Percentiles rank a stretch among this genome's conserved stretches.
Evolutionary conservation across 2,888 invertebrate genomes (phyloP).

Genomic region (Frankliniella intonsa): DNA sequence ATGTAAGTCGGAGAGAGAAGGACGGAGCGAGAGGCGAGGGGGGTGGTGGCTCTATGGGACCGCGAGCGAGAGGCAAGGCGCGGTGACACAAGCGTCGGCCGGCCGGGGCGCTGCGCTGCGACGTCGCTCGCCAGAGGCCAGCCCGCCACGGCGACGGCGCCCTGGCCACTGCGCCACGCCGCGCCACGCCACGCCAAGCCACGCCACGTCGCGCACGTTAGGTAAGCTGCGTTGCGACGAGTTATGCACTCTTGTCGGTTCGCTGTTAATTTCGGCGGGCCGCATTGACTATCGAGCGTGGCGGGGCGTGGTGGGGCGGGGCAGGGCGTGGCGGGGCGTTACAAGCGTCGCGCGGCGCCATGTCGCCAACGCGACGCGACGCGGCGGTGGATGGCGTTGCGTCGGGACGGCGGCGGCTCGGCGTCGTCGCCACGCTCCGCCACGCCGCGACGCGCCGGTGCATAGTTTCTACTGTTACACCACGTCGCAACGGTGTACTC

Average conservation of each 20-base stretch:
- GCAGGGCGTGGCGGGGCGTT: background rate
- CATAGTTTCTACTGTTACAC: conserved; percentile 10
- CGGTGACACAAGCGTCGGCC: background rate
- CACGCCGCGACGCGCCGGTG: background rate
- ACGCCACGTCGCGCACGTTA: background rate
- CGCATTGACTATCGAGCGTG: background rate
- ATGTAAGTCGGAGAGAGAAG: background rate
- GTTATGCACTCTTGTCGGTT: conserved; percentile 1
- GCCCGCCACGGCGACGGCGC: too few species aligned
- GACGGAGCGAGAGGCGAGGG: too few species aligned
- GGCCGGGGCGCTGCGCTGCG: background rate
- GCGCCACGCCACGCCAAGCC: too few species aligned
- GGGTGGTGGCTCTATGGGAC: too few species aligned
- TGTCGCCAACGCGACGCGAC: background rate
- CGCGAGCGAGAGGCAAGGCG: background rate
- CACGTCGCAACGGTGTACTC: background rate
- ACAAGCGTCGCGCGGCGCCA: background rate
- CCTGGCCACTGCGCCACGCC: too few species aligned
- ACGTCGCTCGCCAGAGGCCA: too few species aligned
- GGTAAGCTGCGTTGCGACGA: background rate
- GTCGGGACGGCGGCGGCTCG: background rate
- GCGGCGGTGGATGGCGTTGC: background rate
- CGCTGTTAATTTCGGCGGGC: conserved; percentile 8
- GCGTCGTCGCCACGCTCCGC: background rate
- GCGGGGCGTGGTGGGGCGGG: background rate